phyloP scores from a whole-genome alignment of 1,140 invertebrate genomes.

The Lanistes nyassanus region DNA sequence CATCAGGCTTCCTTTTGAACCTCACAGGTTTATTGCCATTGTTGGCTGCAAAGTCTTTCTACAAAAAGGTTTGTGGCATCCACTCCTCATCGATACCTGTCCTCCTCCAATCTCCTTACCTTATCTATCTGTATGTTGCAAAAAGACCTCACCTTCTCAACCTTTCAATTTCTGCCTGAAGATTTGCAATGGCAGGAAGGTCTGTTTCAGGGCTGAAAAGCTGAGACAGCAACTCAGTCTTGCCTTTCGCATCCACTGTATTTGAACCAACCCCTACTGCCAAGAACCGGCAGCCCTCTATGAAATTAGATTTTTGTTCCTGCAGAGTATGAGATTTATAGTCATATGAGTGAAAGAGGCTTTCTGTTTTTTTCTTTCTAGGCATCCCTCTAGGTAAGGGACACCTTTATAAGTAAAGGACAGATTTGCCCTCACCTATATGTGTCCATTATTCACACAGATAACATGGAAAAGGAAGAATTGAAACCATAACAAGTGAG shows the following conservation, averaged over 20 bases:
- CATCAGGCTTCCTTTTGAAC: background rate
- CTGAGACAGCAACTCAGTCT: slow-evolving; percentile 40
- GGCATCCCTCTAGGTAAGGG: background rate
- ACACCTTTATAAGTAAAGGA: background rate
- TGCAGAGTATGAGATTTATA: background rate
- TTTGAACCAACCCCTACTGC: slow-evolving; percentile 40
- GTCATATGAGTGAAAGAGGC: background rate
- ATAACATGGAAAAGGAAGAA: no score
- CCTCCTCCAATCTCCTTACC: background rate
- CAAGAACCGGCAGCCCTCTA: slow-evolving; percentile 45
- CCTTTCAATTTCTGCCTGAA: slow-evolving; percentile 32
- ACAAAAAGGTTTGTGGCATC: background rate
- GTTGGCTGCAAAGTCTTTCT: background rate
- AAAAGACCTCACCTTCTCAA: slow-evolving; percentile 36
- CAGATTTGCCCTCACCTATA: no score
- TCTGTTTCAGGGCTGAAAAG: slow-evolving; percentile 30
- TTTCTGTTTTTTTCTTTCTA: background rate
- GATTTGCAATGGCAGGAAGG: slow-evolving; percentile 20
- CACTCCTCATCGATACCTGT: background rate
- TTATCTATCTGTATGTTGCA: background rate
- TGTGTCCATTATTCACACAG: no score
- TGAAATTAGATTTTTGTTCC: background rate
- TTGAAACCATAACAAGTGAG: no score
- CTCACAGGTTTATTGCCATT: background rate
- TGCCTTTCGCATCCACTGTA: slow-evolving; percentile 34